phyloP scores from a whole-genome alignment of 2,797 vertebrate species.

The Sus cebifrons region DNA sequence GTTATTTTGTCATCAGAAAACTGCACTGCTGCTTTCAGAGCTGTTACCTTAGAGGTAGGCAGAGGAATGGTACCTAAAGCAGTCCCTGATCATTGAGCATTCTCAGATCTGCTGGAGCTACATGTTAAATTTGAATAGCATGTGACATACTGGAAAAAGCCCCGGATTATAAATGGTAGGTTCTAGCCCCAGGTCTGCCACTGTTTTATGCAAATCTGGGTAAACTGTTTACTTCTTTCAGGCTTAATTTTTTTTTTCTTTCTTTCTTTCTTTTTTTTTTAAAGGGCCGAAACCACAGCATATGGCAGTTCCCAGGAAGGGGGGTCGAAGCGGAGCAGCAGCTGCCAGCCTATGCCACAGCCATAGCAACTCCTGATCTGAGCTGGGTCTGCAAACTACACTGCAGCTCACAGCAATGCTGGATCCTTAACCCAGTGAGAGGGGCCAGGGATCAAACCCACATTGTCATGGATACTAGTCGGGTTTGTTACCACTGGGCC shows the following conservation, averaged over 20 bases:
- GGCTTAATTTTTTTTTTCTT: not conserved
- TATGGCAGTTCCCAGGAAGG: no score
- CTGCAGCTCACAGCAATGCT: no score
- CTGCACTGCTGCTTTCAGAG: constrained; percentile 28
- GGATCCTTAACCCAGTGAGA: no score
- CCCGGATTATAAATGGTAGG: not conserved
- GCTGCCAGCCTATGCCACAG: no score
- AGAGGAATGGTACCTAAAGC: not conserved
- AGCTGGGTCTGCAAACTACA: no score
- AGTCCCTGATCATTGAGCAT: not conserved
- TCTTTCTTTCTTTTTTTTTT: no score
- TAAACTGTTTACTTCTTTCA: constrained; percentile 14
- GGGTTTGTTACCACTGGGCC: no score
- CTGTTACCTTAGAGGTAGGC: not conserved
- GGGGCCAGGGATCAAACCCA: no score
- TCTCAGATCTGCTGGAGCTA: not conserved
- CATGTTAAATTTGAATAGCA: not conserved
- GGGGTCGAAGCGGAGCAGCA: no score
- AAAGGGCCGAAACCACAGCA: no score
- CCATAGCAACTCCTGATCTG: no score
- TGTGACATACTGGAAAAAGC: not conserved
- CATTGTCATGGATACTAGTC: no score
- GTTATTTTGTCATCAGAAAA: constrained; percentile 47
- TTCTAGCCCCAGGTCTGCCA: not conserved
- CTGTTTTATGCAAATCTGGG: not conserved